A percentile compares a stretch with the other conserved stretches of the same genome.
phyloP scores from a whole-genome alignment of 92 coral and sea anemone genomes.

The Actinernus sp. region DNA sequence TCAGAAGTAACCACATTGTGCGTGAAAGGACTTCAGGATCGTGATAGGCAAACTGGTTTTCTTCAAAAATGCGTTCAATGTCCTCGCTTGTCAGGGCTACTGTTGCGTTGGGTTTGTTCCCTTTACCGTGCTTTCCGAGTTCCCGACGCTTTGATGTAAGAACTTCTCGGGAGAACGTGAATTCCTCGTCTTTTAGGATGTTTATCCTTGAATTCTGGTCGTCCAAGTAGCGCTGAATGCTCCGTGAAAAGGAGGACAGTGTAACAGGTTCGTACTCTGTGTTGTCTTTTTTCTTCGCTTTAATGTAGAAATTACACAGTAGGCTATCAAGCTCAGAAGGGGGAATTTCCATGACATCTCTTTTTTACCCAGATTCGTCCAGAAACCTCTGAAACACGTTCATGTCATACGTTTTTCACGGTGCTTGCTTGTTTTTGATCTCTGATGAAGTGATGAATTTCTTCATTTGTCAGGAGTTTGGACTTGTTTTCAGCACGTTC shows the following conservation, averaged over 20 bases:
- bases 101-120: conserved; percentile 23
- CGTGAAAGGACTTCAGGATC: conserved; percentile 39
- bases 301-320: conserved; percentile 26
- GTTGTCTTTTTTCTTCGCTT: conserved; percentile 20
- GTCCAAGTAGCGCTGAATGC: conserved; percentile 38
- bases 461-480: conserved; percentile 16
- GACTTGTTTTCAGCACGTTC: too few species aligned
- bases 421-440: conserved; percentile 44
- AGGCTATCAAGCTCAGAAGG: conserved; percentile 32
- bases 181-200: conserved; percentile 21
- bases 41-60: conserved; percentile 24
- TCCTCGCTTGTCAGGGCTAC: conserved; percentile 10
- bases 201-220: conserved; percentile 8
- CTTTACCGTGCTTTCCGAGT: conserved; percentile 13
- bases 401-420: conserved; percentile 44
- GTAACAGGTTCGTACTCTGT: conserved; percentile 39
- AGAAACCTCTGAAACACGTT: conserved; percentile 28
- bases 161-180: conserved; percentile 22
- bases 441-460: conserved; percentile 28
- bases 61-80: conserved; percentile 12
- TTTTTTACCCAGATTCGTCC: conserved; percentile 2
- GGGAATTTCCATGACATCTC: conserved; percentile 16
- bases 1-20: conserved; percentile 41
- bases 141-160: conserved; percentile 20
- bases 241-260: conserved; percentile 27